phyloP scores from a whole-genome alignment of 2,888 invertebrate genomes.

The Eutolmus rufibarbis region DNA sequence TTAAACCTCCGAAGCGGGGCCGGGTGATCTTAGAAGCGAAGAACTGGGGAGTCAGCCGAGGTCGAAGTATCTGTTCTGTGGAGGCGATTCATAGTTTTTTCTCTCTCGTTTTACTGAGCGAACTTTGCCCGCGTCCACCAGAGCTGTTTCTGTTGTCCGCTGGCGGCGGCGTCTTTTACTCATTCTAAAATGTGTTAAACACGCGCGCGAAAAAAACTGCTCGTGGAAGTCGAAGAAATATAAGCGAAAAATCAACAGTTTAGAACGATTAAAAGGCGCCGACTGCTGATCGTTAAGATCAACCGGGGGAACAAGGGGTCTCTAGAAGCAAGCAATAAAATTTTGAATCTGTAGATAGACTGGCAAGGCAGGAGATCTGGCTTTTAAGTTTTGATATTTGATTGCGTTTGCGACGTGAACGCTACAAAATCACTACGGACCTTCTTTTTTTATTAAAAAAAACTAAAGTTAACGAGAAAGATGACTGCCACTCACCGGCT shows the following conservation, averaged over 20 bases:
- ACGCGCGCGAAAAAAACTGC: conserved; percentile 25
- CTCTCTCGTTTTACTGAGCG: not conserved
- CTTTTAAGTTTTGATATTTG: not conserved
- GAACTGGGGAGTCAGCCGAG: not conserved
- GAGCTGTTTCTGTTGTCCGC: not conserved
- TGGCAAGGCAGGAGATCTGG: not conserved
- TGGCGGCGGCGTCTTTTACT: conserved; percentile 3
- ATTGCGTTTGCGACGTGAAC: not conserved
- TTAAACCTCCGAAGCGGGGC: not conserved
- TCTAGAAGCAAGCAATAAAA: conserved; percentile 19
- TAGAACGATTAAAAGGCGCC: conserved; percentile 1
- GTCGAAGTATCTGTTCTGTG: not conserved
- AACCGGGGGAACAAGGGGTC: not conserved
- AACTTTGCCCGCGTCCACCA: not conserved
- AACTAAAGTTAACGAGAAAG: not conserved
- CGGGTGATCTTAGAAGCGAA: not conserved
- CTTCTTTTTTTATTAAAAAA: not conserved
- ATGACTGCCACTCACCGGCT: not conserved
- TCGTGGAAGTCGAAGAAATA: not conserved
- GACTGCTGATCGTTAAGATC: conserved; percentile 26
- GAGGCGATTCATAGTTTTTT: not conserved
- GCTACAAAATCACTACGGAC: not conserved
- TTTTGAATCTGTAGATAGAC: not conserved
- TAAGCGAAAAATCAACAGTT: not conserved
- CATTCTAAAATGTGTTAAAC: conserved; percentile 15